These are phyloP conservation scores for Psilanteris sp. DNA, from an alignment of 1,140 invertebrate genomes.

Conservation along the genomic window DNA sequence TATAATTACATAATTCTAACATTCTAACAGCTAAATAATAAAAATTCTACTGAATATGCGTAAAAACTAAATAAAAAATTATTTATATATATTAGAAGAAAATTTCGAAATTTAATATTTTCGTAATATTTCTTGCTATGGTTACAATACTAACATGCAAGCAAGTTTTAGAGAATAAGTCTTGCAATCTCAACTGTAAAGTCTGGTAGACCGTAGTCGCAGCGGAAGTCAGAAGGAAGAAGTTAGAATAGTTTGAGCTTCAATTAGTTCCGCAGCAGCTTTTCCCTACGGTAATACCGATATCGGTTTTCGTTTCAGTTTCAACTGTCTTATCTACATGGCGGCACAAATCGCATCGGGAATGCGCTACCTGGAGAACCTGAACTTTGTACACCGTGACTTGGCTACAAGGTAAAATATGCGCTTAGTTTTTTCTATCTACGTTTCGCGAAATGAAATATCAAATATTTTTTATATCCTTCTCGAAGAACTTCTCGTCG, in stretches of 20 bases:
- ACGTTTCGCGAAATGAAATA: background rate
- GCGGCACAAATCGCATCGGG: constrained; percentile 91
- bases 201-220: constrained; percentile 35
- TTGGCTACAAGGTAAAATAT: constrained; percentile 85
- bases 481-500: no score
- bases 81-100: no score
- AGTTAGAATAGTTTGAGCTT: constrained; percentile 62
- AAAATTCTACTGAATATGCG: no score
- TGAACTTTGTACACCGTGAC: constrained; percentile 91
- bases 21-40: no score
- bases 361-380: constrained; percentile 90
- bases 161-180: constrained; percentile 43
- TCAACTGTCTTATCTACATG: constrained; percentile 89
- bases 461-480: constrained; percentile 31
- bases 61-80: no score
- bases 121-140: constrained; percentile 36
- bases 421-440: constrained; percentile 2
- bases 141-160: constrained; percentile 30
- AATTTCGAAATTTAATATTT: constrained; percentile 29
- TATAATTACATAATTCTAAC: no score
- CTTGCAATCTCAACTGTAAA: constrained; percentile 36
- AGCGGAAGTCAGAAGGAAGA: constrained; percentile 49
- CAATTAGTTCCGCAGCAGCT: constrained; percentile 56
- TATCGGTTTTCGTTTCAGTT: constrained; percentile 80
- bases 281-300: constrained; percentile 53